A percentile compares a stretch with the other conserved stretches of the same genome.
phyloP scores from a whole-genome alignment of 2,113 vertebrate genomes.

The Astatoreochromis straeleni region DNA sequence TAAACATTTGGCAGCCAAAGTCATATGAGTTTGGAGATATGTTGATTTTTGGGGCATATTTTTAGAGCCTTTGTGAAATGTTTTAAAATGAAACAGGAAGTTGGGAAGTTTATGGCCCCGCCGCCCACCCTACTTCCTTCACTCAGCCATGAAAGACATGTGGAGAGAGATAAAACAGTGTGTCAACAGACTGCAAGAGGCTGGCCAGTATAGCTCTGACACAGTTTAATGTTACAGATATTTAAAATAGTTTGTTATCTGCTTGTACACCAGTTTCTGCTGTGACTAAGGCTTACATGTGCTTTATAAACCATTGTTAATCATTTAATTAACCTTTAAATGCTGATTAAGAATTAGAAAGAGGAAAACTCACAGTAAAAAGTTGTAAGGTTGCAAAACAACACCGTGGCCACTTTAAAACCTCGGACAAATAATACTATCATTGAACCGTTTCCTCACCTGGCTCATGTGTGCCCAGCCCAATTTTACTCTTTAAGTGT shows the following conservation, averaged over 20 bases:
- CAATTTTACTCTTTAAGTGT: neutral
- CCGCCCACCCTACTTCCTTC: constrained; percentile 46
- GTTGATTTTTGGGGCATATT: constrained; percentile 57
- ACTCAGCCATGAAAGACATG: constrained; percentile 18
- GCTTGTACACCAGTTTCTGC: neutral
- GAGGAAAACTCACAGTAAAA: neutral
- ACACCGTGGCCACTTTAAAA: neutral
- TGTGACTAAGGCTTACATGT: neutral
- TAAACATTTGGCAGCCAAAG: constrained; percentile 55
- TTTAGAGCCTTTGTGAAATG: constrained; percentile 69
- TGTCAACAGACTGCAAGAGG: constrained; percentile 26
- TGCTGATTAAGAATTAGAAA: neutral
- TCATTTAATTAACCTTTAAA: neutral
- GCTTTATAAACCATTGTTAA: neutral
- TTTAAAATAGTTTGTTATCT: neutral
- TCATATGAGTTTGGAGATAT: constrained; percentile 41
- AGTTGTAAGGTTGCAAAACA: neutral
- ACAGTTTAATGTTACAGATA: constrained; percentile 12
- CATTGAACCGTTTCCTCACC: neutral
- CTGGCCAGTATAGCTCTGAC: neutral
- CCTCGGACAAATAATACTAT: neutral
- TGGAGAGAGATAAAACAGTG: constrained; percentile 34
- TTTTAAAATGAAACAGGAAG: constrained; percentile 72
- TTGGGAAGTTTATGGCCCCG: constrained; percentile 55
- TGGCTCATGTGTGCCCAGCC: neutral